Conservation (phyloP, 2,888 invertebrate genomes). For the Amiota minor region DNA sequence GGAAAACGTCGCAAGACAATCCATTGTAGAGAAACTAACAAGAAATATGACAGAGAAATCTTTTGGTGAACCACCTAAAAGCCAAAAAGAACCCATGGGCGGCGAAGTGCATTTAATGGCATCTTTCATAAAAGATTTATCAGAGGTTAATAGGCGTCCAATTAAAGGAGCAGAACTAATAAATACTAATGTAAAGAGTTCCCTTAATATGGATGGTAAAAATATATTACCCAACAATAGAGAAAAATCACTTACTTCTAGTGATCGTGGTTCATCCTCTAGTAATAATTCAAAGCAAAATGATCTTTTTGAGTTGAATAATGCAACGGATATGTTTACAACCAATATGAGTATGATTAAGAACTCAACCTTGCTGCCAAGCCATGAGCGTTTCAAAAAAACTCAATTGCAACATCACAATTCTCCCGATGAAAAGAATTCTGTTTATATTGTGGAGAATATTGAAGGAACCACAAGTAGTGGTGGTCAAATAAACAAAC, state of each 20-base stretch:
- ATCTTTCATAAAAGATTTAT: conserved; percentile 61
- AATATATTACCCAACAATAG: too few relatives aligned
- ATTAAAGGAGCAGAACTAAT: conserved; percentile 9
- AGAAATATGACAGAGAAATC: background rate
- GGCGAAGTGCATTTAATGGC: conserved; percentile 48
- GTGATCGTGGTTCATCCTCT: background rate
- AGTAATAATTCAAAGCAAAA: conserved; percentile 7
- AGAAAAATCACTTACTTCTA: background rate
- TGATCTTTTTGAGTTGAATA: conserved; percentile 63
- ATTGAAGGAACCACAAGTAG: too few relatives aligned
- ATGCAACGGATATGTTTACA: conserved; percentile 69
- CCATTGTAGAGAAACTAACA: background rate
- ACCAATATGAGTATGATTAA: conserved; percentile 67
- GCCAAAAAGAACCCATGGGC: conserved; percentile 31
- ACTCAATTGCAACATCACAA: background rate
- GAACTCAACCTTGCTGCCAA: conserved; percentile 68
- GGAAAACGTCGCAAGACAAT: background rate
- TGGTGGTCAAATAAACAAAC: too few relatives aligned
- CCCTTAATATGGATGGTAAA: too few relatives aligned
- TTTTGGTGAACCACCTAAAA: conserved; percentile 35
- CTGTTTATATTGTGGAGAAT: background rate
- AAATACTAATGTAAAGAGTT: background rate
- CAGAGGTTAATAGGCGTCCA: conserved; percentile 47
- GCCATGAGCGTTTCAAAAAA: conserved; percentile 28
- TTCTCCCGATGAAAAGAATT: background rate